phyloP scores from a whole-genome alignment of 2,113 vertebrate species.

The Lethenteron camtschaticum region DNA sequence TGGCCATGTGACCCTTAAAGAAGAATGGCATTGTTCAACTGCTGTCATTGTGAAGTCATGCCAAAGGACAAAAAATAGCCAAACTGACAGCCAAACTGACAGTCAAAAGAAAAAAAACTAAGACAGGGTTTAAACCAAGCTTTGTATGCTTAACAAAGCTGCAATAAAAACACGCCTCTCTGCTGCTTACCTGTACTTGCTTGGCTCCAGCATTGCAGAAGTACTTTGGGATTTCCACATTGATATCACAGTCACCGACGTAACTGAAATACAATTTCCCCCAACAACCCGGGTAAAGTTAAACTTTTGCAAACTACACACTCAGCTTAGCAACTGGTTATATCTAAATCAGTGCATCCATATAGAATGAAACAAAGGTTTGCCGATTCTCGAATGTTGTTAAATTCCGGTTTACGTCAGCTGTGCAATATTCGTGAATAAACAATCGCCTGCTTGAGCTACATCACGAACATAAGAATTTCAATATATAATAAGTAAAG shows the following conservation, averaged over 20 bases:
- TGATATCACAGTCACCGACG: constrained; percentile 58
- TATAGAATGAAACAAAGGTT: no score
- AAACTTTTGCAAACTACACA: no score
- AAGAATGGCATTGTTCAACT: background rate
- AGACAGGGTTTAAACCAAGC: no score
- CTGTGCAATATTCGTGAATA: no score
- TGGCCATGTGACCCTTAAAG: background rate
- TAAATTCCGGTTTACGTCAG: no score
- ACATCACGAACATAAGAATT: no score
- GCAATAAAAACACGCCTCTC: background rate
- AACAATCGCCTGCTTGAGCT: background rate
- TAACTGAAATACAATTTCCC: constrained; percentile 31
- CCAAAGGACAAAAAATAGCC: background rate
- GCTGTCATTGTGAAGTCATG: background rate
- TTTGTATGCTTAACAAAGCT: background rate
- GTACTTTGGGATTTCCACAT: constrained; percentile 39
- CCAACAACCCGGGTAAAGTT: background rate
- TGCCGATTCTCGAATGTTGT: no score
- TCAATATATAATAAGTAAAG: no score
- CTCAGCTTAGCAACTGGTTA: no score
- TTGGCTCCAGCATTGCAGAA: constrained; percentile 67
- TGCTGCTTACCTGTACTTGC: constrained; percentile 37
- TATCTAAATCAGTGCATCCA: no score
- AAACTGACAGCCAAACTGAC: background rate
- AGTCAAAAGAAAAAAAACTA: background rate